phyloP scores from a whole-genome alignment of 2,113 vertebrate species.

The Cryptoleucopteryx plumbea region DNA sequence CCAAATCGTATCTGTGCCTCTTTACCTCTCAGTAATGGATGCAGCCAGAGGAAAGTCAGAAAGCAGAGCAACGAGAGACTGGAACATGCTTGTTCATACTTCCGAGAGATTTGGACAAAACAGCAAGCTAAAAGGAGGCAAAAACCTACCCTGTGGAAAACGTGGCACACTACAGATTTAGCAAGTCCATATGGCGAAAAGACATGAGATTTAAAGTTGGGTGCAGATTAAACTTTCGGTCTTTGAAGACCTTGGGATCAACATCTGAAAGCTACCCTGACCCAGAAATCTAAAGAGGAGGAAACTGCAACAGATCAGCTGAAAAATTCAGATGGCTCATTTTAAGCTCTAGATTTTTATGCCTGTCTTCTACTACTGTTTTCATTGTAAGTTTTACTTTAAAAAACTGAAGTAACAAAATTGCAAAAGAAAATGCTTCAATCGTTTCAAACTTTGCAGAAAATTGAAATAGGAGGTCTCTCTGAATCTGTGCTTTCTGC shows the following conservation, averaged over 20 bases:
- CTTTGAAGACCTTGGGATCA: background rate
- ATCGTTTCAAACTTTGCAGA: background rate
- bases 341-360: background rate
- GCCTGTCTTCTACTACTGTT: background rate
- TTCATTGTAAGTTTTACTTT: background rate
- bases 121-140: background rate
- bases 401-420: background rate
- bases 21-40: background rate
- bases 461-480: background rate
- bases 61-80: background rate
- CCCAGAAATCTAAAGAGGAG: background rate
- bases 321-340: background rate
- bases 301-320: background rate
- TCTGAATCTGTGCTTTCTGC: background rate
- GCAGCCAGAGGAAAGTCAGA: background rate
- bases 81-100: background rate
- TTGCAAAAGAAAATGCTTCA: background rate
- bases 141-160: background rate
- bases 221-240: background rate
- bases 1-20: background rate
- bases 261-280: background rate
- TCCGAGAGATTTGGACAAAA: accelerated
- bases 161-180: accelerated
- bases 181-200: background rate
- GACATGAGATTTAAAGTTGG: background rate